phyloP scores from a whole-genome alignment of 2,888 invertebrate genomes.

The Suillia variegata region DNA sequence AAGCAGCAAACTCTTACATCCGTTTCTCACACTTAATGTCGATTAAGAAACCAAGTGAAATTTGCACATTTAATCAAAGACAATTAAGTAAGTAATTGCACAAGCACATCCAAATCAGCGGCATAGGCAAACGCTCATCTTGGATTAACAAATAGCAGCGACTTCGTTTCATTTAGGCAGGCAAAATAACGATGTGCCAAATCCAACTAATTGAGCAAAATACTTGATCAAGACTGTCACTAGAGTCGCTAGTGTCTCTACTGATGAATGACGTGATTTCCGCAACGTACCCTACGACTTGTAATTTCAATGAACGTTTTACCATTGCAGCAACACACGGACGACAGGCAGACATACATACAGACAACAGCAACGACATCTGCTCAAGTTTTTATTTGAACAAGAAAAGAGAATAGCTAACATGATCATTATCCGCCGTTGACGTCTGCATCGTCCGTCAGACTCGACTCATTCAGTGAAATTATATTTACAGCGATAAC shows the following conservation, averaged over 20 bases:
- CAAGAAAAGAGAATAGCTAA: too few species aligned
- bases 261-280: constrained; percentile 22
- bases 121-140: constrained; percentile 14
- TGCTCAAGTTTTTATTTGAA: not conserved
- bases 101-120: not conserved
- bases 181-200: constrained; percentile 20
- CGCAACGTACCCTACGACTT: constrained; percentile 3
- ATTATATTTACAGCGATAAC: too few species aligned
- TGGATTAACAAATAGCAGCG: too few species aligned
- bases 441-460: too few species aligned
- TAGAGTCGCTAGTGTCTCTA: not conserved
- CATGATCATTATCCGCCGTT: too few species aligned
- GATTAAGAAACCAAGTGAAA: constrained; percentile 40
- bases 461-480: too few species aligned
- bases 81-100: constrained; percentile 54
- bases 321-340: too few species aligned
- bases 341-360: too few species aligned
- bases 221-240: not conserved
- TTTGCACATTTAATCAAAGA: constrained; percentile 53
- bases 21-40: constrained; percentile 16
- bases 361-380: too few species aligned
- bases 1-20: constrained; percentile 8
- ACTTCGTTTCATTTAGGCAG: constrained; percentile 19
- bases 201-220: not conserved
- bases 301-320: not conserved